These are phyloP conservation scores for Bostrychus sinensis DNA, from an alignment of 2,113 vertebrate species.

Conservation along the genomic window DNA sequence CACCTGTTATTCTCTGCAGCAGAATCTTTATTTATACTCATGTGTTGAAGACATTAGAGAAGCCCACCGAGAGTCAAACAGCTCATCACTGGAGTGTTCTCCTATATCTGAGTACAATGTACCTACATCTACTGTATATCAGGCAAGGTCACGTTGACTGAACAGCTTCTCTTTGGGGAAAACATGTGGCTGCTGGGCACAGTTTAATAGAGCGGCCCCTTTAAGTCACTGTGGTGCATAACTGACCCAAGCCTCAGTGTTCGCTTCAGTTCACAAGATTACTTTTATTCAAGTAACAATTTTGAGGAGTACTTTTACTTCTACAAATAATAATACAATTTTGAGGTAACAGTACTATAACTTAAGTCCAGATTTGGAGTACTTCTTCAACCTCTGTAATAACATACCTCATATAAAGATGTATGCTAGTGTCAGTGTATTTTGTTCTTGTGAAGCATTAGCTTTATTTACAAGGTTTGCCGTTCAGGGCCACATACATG, in stretches of 20 bases:
- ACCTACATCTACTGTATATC: not conserved
- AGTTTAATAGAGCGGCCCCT: not conserved
- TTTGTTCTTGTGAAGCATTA: not conserved
- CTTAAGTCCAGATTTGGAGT: too few species aligned
- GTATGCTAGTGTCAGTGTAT: too few species aligned
- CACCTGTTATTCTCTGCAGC: not conserved
- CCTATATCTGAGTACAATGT: too few species aligned
- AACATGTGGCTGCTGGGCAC: not conserved
- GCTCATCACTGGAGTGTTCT: not conserved
- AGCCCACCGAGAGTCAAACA: not conserved
- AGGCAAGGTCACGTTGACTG: not conserved
- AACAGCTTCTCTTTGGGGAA: not conserved
- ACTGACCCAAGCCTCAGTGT: not conserved
- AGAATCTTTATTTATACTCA: not conserved
- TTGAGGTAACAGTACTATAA: too few species aligned
- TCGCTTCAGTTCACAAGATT: too few species aligned
- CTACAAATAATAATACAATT: too few species aligned
- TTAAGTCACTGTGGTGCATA: not conserved
- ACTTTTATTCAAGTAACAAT: too few species aligned
- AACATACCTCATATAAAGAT: too few species aligned
- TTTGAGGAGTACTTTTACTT: too few species aligned
- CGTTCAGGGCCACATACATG: not conserved
- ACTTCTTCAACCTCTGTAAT: too few species aligned
- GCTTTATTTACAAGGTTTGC: conserved; percentile 7
- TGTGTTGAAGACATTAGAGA: not conserved